A percentile compares a stretch with the other conserved stretches of the same genome.
These are phyloP conservation scores for Dryobates pubescens DNA, from an alignment of 2,797 vertebrate species.

Conservation along the genomic window DNA sequence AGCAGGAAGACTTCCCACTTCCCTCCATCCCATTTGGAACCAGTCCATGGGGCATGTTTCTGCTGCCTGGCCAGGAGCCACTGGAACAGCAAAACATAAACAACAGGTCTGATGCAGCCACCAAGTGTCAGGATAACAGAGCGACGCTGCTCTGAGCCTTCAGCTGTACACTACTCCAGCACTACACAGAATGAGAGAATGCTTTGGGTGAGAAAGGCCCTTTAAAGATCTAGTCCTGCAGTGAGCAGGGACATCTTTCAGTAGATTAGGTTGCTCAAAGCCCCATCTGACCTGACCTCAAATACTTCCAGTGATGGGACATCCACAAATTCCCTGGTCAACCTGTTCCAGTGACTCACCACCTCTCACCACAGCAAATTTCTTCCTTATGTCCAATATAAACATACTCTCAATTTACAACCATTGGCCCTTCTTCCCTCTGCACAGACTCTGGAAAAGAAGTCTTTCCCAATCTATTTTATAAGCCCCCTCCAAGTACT, in stretches of 20 bases:
- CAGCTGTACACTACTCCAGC: background rate
- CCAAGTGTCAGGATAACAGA: background rate
- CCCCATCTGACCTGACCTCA: background rate
- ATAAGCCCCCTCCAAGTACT: no score
- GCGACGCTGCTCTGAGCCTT: background rate
- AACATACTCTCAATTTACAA: background rate
- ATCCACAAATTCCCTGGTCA: background rate
- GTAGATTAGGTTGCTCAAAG: background rate
- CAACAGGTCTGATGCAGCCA: background rate
- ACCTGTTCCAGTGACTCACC: background rate
- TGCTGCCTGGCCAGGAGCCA: background rate
- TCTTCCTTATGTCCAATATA: background rate
- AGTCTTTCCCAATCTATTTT: background rate
- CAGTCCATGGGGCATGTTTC: background rate
- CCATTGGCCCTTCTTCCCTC: fast-evolving
- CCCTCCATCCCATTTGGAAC: background rate
- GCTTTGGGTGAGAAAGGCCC: background rate
- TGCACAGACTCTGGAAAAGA: background rate
- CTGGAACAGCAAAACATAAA: fast-evolving
- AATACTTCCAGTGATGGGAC: background rate
- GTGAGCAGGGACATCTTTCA: fast-evolving
- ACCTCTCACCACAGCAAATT: fast-evolving
- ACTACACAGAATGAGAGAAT: fast-evolving
- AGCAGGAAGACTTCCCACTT: background rate
- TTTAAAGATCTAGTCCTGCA: background rate